Evolutionary conservation across 37 sponge, comb jelly and placozoan species (phyloP).

Genomic region (Chondrosia reniformis): DNA sequence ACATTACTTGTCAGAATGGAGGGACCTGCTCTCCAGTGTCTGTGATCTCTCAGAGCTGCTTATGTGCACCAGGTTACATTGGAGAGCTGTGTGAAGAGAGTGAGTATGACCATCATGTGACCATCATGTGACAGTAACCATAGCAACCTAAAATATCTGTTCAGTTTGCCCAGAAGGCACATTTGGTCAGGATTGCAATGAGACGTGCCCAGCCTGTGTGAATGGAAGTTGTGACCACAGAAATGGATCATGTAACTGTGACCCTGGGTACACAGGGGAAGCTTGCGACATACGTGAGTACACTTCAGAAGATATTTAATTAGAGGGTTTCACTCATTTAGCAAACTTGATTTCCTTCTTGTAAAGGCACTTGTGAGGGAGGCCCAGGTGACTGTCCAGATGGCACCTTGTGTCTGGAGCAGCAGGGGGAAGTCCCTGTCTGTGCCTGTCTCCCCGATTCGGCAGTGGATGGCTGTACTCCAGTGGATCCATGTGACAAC

Average conservation of each 20-base stretch:
- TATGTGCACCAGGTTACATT: background rate
- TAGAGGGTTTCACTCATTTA: too few species aligned
- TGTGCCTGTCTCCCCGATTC: background rate
- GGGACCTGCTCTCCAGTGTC: background rate
- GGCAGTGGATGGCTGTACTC: background rate
- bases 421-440: background rate
- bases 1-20: background rate
- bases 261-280: background rate
- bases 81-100: background rate
- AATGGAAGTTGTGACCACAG: background rate
- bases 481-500: background rate
- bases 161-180: constrained; percentile 14
- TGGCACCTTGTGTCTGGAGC: background rate
- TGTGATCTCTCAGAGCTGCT: background rate
- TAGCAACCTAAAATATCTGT: too few species aligned
- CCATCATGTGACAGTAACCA: too few species aligned
- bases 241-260: background rate
- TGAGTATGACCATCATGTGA: too few species aligned
- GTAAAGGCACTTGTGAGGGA: too few species aligned
- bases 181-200: background rate
- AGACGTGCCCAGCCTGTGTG: background rate
- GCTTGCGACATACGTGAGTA: background rate
- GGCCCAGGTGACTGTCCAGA: background rate
- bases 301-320: background rate
- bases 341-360: too few species aligned